Evolutionary conservation across 1,140 invertebrate genomes (phyloP).

Genomic region (Solenopsis fugax): DNA sequence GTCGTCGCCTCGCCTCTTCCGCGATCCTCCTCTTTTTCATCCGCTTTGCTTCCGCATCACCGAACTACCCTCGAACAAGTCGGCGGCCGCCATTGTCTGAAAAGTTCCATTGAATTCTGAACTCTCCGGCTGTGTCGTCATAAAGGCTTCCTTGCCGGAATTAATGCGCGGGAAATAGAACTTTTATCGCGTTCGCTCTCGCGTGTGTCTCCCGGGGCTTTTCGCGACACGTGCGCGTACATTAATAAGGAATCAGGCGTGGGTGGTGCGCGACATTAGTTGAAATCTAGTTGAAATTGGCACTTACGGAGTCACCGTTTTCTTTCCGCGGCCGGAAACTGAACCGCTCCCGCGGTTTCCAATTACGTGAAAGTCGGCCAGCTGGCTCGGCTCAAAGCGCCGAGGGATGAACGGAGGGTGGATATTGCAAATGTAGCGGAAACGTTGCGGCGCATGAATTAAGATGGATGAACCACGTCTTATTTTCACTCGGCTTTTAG

Average conservation of each 20-base stretch:
- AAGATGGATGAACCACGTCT: constrained; percentile 55
- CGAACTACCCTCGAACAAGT: constrained; percentile 66
- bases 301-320: background rate
- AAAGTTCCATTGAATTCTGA: constrained; percentile 80
- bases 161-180: constrained; percentile 78
- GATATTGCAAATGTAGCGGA: constrained; percentile 44
- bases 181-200: constrained; percentile 69
- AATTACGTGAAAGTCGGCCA: constrained; percentile 26
- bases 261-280: constrained; percentile 1
- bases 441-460: constrained; percentile 42
- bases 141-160: constrained; percentile 78
- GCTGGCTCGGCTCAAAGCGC: background rate
- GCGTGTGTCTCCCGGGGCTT: background rate
- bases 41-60: constrained; percentile 58
- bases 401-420: background rate
- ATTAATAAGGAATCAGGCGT: constrained; percentile 44
- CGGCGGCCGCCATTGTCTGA: constrained; percentile 76
- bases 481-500: constrained; percentile 45
- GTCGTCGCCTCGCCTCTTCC: constrained; percentile 14
- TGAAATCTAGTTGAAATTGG: constrained; percentile 33
- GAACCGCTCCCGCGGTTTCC: background rate
- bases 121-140: constrained; percentile 67
- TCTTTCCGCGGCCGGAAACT: background rate
- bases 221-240: constrained; percentile 25
- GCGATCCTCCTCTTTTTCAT: constrained; percentile 24